Base-by-base conservation (phyloP, 2,113 vertebrate genomes). In the Thymallus thymallus region DNA sequence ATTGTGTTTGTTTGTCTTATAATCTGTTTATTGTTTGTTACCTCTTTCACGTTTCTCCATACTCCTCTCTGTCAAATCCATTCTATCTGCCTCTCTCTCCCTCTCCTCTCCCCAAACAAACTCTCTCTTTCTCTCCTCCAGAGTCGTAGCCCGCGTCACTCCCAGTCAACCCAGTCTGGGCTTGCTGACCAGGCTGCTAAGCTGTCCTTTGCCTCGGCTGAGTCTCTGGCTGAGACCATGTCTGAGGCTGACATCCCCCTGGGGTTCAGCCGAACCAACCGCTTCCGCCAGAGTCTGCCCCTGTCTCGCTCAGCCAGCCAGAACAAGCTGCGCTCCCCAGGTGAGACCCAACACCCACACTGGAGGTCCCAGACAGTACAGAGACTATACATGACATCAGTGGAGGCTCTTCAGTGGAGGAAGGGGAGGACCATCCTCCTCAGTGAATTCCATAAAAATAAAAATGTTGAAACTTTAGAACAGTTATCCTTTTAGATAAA, bases 181-280 rank as follows among this genome's bases (percentile, higher is more conserved):
- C 92, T 99, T 79, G 97, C 98, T 0, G 96, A 99, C 81, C 98
- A 99, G 93, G 95, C 95, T 2, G 94, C 95, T 88, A 99, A 98
- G 85, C 93, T 99, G 75, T 98, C 98, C 32, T 99, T 96, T 4
- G 98, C 98, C 81, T 99, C 98, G 0, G 97, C 98, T 0, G 98
- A 99, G 77, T 97, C 96, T 81, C 85, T 99, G 94, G 98, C 56
- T 60, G 56, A 99, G 91, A 98, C 96, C 88, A 99, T 99, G 98
- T 99, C 98, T 0, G 96, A 99, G 85, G 96, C 98, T 0, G 97
- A 99, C 92, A 92, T 99, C 75, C 98, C 98, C 22, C 76, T 98
- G 65, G 96, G 96, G 0, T 99, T 99, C 87, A 98, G 94, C 90
- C 96, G 98, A 85, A 98, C 98, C 95, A 99, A 98, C 87, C 96